Conservation (phyloP, 2,113 vertebrate species). For the Jaculus jaculus region DNA sequence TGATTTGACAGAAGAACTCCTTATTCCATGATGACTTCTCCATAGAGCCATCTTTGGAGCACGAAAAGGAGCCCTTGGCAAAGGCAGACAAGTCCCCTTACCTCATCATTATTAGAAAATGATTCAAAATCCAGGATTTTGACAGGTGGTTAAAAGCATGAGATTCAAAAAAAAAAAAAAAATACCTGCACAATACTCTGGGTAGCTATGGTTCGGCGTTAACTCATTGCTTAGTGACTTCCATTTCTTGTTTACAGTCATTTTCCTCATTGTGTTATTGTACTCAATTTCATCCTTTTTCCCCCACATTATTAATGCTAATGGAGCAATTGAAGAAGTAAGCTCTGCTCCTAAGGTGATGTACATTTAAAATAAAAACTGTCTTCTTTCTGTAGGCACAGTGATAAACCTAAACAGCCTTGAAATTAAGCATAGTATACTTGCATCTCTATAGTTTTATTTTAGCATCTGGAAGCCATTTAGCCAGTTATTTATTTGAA, state of each 20-base stretch:
- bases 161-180: slow-evolving; percentile 45
- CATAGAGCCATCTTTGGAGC: neutral
- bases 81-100: neutral
- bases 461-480: slow-evolving; percentile 78
- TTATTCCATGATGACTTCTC: neutral
- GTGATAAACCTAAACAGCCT: slow-evolving; percentile 77
- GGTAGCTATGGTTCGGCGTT: slow-evolving; percentile 44
- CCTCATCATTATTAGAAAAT: neutral
- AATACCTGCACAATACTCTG: neutral
- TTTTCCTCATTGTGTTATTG: slow-evolving; percentile 76
- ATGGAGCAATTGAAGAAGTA: slow-evolving; percentile 80
- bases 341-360: slow-evolving; percentile 67
- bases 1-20: neutral
- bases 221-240: slow-evolving; percentile 74
- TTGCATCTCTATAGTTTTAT: slow-evolving; percentile 76
- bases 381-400: slow-evolving; percentile 75
- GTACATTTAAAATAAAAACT: slow-evolving; percentile 74
- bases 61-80: neutral
- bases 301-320: slow-evolving; percentile 83
- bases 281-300: slow-evolving; percentile 83
- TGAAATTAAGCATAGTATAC: slow-evolving; percentile 81
- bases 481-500: slow-evolving; percentile 76
- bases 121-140: slow-evolving; percentile 13
- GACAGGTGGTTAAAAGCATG: neutral
- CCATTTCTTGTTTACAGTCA: slow-evolving; percentile 71